Evolutionary conservation across 2,888 invertebrate genomes (phyloP).

Genomic region (Octonoba sinensis): DNA sequence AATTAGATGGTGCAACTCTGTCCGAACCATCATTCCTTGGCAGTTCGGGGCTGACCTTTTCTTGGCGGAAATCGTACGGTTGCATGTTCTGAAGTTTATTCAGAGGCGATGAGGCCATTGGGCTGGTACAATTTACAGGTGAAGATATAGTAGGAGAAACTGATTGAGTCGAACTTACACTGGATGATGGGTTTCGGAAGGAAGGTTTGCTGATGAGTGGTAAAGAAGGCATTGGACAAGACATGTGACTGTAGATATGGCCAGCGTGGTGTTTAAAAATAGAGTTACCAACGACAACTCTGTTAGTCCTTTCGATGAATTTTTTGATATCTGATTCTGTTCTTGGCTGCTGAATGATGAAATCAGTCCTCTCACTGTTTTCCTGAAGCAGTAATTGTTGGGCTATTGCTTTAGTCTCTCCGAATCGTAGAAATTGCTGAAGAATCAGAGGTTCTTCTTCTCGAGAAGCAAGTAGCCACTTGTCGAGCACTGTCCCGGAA

Average conservation of each 20-base stretch:
- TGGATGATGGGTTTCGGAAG: constrained; percentile 55
- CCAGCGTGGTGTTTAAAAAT: constrained; percentile 55
- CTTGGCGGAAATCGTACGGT: constrained; percentile 89
- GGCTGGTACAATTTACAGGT: constrained; percentile 71
- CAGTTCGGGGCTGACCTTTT: constrained; percentile 55
- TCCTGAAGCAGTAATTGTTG: constrained; percentile 75
- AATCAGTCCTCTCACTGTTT: constrained; percentile 65
- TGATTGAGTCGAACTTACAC: constrained; percentile 59
- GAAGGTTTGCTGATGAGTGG: constrained; percentile 23
- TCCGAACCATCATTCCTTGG: constrained; percentile 30
- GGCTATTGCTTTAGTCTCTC: constrained; percentile 87
- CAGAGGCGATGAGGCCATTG: constrained; percentile 81
- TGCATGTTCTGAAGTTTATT: constrained; percentile 95
- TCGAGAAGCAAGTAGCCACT: constrained; percentile 88
- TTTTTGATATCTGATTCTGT: constrained; percentile 75
- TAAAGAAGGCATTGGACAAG: constrained; percentile 19
- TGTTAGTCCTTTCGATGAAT: constrained; percentile 74
- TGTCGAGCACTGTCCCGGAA: constrained; percentile 85
- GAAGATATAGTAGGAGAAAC: constrained; percentile 54
- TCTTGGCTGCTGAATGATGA: constrained; percentile 66
- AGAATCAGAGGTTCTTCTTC: constrained; percentile 92
- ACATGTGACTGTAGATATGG: constrained; percentile 41
- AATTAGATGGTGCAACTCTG: constrained; percentile 2
- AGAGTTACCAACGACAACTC: constrained; percentile 48
- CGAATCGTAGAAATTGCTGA: constrained; percentile 91